Percentiles rank a stretch among this genome's conserved stretches.
phyloP scores from a whole-genome alignment of 2,888 invertebrate genomes.

The Ectemnius cavifrons region DNA sequence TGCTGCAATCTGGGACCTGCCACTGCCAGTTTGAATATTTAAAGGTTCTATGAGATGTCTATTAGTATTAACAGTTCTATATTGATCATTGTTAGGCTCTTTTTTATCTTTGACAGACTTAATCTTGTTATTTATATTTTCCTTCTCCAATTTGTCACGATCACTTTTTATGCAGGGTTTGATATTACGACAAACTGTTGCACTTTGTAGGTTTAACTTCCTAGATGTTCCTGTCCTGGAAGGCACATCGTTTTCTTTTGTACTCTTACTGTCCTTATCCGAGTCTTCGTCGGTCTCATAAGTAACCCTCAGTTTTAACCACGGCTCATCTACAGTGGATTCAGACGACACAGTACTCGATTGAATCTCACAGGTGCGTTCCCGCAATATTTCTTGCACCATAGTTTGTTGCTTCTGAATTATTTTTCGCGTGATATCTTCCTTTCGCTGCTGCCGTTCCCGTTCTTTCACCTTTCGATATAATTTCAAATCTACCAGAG shows the following conservation, averaged over 20 bases:
- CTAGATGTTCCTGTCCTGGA: neutral
- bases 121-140: constrained; percentile 6
- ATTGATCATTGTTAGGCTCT: neutral
- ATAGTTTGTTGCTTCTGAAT: constrained; percentile 60
- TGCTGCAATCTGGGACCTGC: constrained; percentile 33
- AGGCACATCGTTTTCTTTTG: neutral
- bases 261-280: neutral
- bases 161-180: neutral
- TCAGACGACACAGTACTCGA: constrained; percentile 20
- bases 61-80: constrained; percentile 30
- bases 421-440: constrained; percentile 68
- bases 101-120: neutral
- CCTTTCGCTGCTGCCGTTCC: constrained; percentile 76
- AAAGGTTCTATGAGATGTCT: constrained; percentile 29
- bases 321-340: constrained; percentile 43
- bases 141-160: neutral
- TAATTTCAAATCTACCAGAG: constrained; percentile 82
- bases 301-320: constrained; percentile 49
- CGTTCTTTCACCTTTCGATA: constrained; percentile 81
- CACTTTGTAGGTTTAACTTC: no score
- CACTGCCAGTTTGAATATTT: constrained; percentile 15
- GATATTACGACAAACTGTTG: no score
- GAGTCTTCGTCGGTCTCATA: neutral
- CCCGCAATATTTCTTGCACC: constrained; percentile 56
- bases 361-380: constrained; percentile 27